A percentile compares a stretch with the other conserved stretches of the same genome.
Evolutionary conservation across 1,140 invertebrate genomes (phyloP).

Genomic region (Aleiodes sp.): DNA sequence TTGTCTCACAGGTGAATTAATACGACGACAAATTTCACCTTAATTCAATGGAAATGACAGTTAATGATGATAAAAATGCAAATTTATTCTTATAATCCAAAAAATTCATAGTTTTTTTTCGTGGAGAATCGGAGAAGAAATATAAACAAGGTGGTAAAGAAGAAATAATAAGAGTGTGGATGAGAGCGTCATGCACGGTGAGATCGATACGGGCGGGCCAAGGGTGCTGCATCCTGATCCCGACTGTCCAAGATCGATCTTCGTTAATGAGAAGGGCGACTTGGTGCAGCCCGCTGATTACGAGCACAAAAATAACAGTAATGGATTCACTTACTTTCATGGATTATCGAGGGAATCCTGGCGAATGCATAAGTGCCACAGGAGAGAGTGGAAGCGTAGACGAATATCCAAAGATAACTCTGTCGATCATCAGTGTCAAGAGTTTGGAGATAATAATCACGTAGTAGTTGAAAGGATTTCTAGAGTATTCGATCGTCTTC

Average conservation of each 20-base stretch:
- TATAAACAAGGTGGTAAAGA: neutral
- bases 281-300: neutral
- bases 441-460: neutral
- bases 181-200: conserved; percentile 62
- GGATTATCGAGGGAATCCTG: conserved; percentile 21
- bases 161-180: conserved; percentile 41
- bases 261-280: neutral
- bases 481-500: neutral
- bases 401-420: neutral
- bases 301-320: neutral
- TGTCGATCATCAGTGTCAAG: neutral
- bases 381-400: conserved; percentile 2
- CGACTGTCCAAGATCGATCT: conserved; percentile 46
- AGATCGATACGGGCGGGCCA: conserved; percentile 55
- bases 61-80: neutral
- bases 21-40: neutral
- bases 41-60: neutral
- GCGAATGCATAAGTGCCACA: neutral
- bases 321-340: neutral
- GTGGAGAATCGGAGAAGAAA: neutral
- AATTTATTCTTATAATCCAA: neutral
- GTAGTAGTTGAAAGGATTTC: neutral
- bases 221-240: conserved; percentile 58
- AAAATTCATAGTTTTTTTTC: too few relatives aligned
- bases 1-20: conserved; percentile 21